Base-by-base conservation (phyloP, 2,888 invertebrate genomes). In the Drosophila greeni region DNA sequence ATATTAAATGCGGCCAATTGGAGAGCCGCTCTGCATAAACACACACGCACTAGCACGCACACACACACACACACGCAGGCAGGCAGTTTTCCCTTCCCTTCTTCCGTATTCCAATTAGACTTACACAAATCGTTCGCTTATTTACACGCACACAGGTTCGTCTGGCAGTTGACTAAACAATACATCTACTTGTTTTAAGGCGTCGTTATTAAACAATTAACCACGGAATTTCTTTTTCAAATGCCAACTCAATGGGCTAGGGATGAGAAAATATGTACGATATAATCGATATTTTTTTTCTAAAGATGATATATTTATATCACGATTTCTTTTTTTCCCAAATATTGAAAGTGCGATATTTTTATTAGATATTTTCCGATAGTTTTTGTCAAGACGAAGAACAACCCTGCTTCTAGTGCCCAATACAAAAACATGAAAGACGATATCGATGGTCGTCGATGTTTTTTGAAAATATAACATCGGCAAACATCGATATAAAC, bases 181-280 rank as follows among this genome's bases (percentile, higher is more conserved):
- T 71, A 71, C 72, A 71, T 70, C 52, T 70, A 62, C 71, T 70
- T 45, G 48, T 42, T 53, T 47, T 62, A 34, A 68, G 54, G 59
- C 52, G 56, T 43, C 45, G 59, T 53, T 59, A 66, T 79, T 60
- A 70, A 72, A 70, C 40, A 65, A 52, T 64, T 54, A 37, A 70
- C 60, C 59, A 53, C 66, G 66, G 61, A 66, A 65, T 58, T 70
- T 76, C 20, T 14, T 76, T 71, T 40, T 47, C 76, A 85, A 82
- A 81, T 85, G 85, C 78, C 78, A 79, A 79, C 78, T 71, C 78
- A 47, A 31, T 47, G 45, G 45, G 14, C 9, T 43, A 43, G 26
- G 42, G 42, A 3, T 42, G 42, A 40, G 40, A 40, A 8, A 40
- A 24, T n/a, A n/a, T n/a, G 1, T 40, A n/a, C 40, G n/a, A n/a